phyloP scores from a whole-genome alignment of 2,797 vertebrate species.

The Etheostoma perlongum region DNA sequence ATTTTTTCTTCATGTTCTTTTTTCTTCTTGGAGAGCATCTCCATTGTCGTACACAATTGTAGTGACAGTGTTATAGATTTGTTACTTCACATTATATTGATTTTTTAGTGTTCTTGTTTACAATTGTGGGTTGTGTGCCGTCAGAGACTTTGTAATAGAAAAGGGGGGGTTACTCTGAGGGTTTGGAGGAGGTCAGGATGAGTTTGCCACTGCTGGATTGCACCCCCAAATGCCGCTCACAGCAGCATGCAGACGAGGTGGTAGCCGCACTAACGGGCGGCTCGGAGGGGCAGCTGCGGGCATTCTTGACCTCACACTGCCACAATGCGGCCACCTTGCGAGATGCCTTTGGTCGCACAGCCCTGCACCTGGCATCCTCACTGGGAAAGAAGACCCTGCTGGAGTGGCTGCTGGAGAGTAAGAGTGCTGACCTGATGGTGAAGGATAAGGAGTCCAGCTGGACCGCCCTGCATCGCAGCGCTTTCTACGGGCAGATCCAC shows the following conservation, averaged over 20 bases:
- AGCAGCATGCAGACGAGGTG: slow-evolving; percentile 91
- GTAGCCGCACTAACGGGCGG: slow-evolving; percentile 92
- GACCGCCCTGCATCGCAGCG: slow-evolving; percentile 95
- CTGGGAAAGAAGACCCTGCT: slow-evolving; percentile 92
- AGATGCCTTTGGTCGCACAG: slow-evolving; percentile 92
- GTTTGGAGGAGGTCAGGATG: slow-evolving; percentile 85
- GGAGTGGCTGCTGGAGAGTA: slow-evolving; percentile 93
- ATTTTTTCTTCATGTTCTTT: neutral
- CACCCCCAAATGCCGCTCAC: slow-evolving; percentile 93
- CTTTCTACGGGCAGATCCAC: slow-evolving; percentile 97
- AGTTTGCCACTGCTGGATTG: slow-evolving; percentile 89
- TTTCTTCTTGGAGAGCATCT: slow-evolving; percentile 42
- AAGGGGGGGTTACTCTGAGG: slow-evolving; percentile 31
- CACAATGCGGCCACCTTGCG: slow-evolving; percentile 91
- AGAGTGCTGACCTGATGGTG: slow-evolving; percentile 88
- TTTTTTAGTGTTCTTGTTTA: slow-evolving; percentile 50
- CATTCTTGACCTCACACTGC: slow-evolving; percentile 91
- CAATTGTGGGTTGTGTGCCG: slow-evolving; percentile 49
- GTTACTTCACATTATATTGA: slow-evolving; percentile 27
- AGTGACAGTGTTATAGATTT: slow-evolving; percentile 31
- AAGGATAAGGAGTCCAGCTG: slow-evolving; percentile 98
- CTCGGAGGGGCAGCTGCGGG: slow-evolving; percentile 90
- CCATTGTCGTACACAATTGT: slow-evolving; percentile 6
- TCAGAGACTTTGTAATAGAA: slow-evolving; percentile 27
- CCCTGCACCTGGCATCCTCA: slow-evolving; percentile 92